phyloP scores from a whole-genome alignment of 2,888 invertebrate species.

The Pimpla rufipes region DNA sequence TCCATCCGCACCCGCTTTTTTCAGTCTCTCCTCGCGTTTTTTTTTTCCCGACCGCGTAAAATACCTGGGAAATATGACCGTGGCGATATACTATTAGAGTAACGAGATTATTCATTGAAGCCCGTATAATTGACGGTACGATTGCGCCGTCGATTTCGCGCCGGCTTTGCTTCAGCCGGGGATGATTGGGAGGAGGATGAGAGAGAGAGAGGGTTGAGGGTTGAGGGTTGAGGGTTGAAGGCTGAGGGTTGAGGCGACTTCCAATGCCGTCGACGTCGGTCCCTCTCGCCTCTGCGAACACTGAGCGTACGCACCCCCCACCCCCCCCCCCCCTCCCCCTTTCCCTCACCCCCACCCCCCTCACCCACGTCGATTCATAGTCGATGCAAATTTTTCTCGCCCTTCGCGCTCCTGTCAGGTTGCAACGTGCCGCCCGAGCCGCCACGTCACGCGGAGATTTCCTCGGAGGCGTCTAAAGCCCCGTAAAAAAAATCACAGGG shows the following conservation, averaged over 20 bases:
- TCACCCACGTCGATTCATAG: conserved; percentile 58
- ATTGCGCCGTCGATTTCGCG: conserved; percentile 54
- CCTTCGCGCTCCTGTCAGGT: conserved; percentile 52
- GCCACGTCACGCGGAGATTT: conserved; percentile 77
- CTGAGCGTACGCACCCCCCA: neutral
- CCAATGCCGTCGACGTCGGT: conserved; percentile 51
- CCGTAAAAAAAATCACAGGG: conserved; percentile 43
- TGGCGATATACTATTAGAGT: conserved; percentile 38
- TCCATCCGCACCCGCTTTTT: conserved; percentile 1
- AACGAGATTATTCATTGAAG: conserved; percentile 62
- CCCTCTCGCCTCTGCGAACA: conserved; percentile 39
- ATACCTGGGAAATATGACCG: conserved; percentile 23
- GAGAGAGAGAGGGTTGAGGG: neutral
- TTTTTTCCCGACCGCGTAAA: neutral
- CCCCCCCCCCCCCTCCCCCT: no score
- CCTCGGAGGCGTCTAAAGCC: conserved; percentile 75
- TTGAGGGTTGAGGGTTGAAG: neutral
- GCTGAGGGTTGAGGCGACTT: neutral
- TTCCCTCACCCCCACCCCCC: neutral
- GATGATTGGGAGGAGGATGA: conserved; percentile 11
- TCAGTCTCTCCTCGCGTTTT: conserved; percentile 4
- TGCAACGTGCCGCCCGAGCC: conserved; percentile 41
- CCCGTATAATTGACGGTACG: conserved; percentile 56
- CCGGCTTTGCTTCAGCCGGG: conserved; percentile 12
- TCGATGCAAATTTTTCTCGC: conserved; percentile 68